Evolutionary conservation across 2,113 vertebrate species (phyloP), one percentile per base, ranked within the genome.

Genomic region (Mirounga angustirostris): DNA sequence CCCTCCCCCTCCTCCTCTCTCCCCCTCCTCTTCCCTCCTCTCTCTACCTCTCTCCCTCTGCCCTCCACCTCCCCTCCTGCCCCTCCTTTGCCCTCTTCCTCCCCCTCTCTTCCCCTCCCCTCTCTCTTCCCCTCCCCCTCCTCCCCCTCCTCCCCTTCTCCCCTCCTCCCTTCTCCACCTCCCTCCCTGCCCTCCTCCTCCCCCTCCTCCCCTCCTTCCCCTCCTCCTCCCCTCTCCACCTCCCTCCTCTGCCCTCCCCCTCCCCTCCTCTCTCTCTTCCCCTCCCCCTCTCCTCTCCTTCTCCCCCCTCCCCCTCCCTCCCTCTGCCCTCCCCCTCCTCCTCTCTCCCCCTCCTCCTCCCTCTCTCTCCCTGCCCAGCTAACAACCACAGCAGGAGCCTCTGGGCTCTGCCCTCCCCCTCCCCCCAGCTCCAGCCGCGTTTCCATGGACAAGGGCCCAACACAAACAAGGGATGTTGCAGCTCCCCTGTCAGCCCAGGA

Each of bases 381-480:
- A 79, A 74, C 63, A 93, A 96, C 85, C 86, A 84, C 91, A 90
- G 93, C 93, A 89, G 92, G 91, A 93, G 65, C 40, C 46, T 92
- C 91, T 81, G 58, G 7, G 52, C 82, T 61, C 71, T n/a, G n/a
- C 58, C 33, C 33, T 74, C 50, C 84, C 6, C 52, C 33, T 73
- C 36, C 85, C 33, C 73, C 67, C 40, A 76, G 80, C 82, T 80
- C 93, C 85, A 21, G 94, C 91, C 18, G 98, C 18, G 98, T 98
- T 98, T 97, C 98, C 97, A 98, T 98, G 98, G 98, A 95, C 24
- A 0, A 65, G 56, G 90, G 97, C 97, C 95, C 97, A 97, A 97
- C 71, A 98, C 94, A 98, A 97, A 98, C 97, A 98, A 18, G 36
- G 40, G 78, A 86, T 59, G 59, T 69, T 52, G 54, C 36, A 50